Conservation (phyloP, 2,113 vertebrate genomes). For the Progne subis region DNA sequence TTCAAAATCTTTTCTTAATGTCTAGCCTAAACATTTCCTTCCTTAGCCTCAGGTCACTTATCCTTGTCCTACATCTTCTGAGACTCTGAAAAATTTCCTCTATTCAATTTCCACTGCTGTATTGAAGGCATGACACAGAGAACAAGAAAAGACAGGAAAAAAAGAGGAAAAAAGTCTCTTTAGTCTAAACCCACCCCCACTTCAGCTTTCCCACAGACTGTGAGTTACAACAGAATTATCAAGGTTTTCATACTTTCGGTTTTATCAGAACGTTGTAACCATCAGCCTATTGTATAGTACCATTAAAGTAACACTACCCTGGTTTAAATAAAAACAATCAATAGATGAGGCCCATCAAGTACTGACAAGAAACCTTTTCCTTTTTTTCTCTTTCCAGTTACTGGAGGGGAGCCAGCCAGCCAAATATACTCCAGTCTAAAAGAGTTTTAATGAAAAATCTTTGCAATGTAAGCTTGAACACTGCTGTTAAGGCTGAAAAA, state of each 20-base stretch:
- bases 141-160: neutral
- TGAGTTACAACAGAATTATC: neutral
- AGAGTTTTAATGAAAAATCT: slow-evolving; percentile 35
- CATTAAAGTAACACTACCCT: neutral
- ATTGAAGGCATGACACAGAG: neutral
- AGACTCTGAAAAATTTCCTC: slow-evolving; percentile 10
- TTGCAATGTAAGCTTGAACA: slow-evolving; percentile 37
- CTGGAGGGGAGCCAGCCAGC: neutral
- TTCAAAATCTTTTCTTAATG: slow-evolving; percentile 28
- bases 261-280: neutral
- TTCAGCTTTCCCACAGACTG: neutral
- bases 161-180: neutral
- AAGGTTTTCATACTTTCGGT: neutral
- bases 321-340: neutral
- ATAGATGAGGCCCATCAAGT: neutral
- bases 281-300: neutral
- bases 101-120: neutral
- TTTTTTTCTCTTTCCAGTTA: neutral
- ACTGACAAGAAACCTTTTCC: neutral
- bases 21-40: slow-evolving; percentile 57
- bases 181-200: neutral
- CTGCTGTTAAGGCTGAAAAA: slow-evolving; percentile 24
- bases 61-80: slow-evolving; percentile 35
- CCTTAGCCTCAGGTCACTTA: slow-evolving; percentile 16
- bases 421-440: neutral